Evolutionary conservation across 1,140 invertebrate species (phyloP).

Genomic region (Gryon sp.): DNA sequence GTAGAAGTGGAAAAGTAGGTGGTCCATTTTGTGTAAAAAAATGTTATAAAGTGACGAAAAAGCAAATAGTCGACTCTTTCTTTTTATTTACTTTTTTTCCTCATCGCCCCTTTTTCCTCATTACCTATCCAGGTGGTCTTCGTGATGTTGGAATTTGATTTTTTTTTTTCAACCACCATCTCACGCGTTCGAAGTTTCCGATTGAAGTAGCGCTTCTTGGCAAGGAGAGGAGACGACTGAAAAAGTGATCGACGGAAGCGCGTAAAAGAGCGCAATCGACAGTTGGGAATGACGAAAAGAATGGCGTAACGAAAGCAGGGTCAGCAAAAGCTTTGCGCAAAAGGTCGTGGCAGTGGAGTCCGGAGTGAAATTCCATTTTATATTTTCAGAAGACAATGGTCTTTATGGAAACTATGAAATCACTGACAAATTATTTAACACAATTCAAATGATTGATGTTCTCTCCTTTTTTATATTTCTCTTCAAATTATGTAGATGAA

Average conservation of each 20-base stretch:
- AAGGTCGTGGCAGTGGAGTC: slow-evolving; percentile 33
- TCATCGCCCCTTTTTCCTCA: not conserved
- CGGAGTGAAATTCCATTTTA: slow-evolving; percentile 44
- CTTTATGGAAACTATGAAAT: too few species aligned
- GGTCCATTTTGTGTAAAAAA: not conserved
- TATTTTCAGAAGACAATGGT: too few species aligned
- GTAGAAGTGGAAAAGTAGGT: not conserved
- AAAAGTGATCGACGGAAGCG: slow-evolving; percentile 62
- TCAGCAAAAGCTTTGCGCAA: slow-evolving; percentile 29
- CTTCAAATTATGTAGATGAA: too few species aligned
- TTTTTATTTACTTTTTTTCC: not conserved
- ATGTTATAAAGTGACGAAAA: not conserved
- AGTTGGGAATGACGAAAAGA: slow-evolving; percentile 39
- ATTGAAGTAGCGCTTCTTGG: slow-evolving; percentile 32
- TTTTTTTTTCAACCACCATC: slow-evolving; percentile 17
- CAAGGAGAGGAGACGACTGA: slow-evolving; percentile 6
- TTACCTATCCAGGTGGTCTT: slow-evolving; percentile 43
- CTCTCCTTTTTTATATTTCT: too few species aligned
- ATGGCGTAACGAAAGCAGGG: slow-evolving; percentile 53
- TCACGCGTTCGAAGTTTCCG: slow-evolving; percentile 29
- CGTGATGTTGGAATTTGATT: slow-evolving; percentile 37
- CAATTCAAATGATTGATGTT: too few species aligned
- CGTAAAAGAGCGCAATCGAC: slow-evolving; percentile 56
- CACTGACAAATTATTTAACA: too few species aligned
- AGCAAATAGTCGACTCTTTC: too few species aligned